Base-by-base conservation (phyloP, 2,888 invertebrate genomes). In the Leucophora obtusa region DNA sequence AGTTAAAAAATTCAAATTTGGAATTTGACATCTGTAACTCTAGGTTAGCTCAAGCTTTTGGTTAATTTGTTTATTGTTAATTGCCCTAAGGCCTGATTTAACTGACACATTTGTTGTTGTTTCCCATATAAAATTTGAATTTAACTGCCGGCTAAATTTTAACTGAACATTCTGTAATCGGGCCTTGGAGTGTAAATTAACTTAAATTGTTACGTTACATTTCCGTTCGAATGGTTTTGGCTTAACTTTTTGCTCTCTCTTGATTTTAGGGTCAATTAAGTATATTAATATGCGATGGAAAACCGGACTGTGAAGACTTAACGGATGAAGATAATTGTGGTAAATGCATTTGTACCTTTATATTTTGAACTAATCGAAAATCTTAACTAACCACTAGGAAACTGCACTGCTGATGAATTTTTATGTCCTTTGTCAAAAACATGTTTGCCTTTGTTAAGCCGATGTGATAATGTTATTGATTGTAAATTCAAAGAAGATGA, bases 401-500 rank as follows among this genome's bases (percentile, higher is more conserved):
- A 90, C 33, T 95, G 95, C 84, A 87, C 90, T 0, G 87, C 90
- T 17, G 88, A 92, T 35, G 91, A 94, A 84, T 95, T 93, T 85
- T 89, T 92, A 14, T 96, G 96, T 85, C 91, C 91, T 53, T 87
- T 91, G 66, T 94, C 94, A 86, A 92, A 92, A 86, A 90, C 89
- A 35, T 96, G 96, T 85, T 89, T 96, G 72, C 91, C 93, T 0
- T 85, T 89, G 10, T 87, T 90, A 51, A 91, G 92, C 82, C 92
- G 92, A 17, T 96, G 96, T 86, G 93, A 96, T 88, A 92, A 92
- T 33, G 88, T 86, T 56, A 84, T 90, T 1, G 94, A 96, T 83
- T 96, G 96, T 87, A 91, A 91, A 17, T 89, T 92, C 82, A 92
- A 92, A 28, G 96, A 96, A 90, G 96, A 96, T 86, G 96, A 96